These are phyloP conservation scores for Dichetophora obliterata DNA, from an alignment of 2,888 invertebrate genomes.

Conservation along the genomic window DNA sequence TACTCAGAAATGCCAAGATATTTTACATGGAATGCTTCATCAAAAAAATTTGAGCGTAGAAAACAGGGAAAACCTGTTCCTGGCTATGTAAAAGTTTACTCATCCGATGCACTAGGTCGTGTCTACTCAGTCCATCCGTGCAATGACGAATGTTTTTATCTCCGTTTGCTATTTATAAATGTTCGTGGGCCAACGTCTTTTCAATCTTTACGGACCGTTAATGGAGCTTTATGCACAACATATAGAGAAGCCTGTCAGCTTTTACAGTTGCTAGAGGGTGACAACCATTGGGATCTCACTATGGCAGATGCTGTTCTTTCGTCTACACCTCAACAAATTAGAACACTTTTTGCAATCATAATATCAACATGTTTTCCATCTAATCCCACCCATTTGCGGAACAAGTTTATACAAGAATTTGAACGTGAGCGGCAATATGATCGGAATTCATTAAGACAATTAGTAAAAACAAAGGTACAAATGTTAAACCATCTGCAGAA, in stretches of 20 bases:
- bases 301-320: no score
- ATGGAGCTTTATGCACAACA: neutral
- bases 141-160: conserved; percentile 38
- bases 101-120: conserved; percentile 54
- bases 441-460: no score
- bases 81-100: neutral
- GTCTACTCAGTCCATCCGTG: conserved; percentile 58
- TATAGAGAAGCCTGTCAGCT: neutral
- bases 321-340: no score
- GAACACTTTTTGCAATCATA: neutral
- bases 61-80: neutral
- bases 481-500: no score
- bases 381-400: neutral
- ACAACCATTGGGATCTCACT: neutral
- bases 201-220: neutral
- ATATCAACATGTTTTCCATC: neutral
- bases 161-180: conserved; percentile 30
- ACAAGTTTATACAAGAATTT: no score
- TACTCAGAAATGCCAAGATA: conserved; percentile 4
- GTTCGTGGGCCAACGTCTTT: neutral
- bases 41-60: neutral
- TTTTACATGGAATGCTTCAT: neutral
- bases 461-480: no score
- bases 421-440: no score
- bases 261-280: neutral